phyloP scores from a whole-genome alignment of 2,113 vertebrate genomes.

The Brachyhypopomus gauderio region DNA sequence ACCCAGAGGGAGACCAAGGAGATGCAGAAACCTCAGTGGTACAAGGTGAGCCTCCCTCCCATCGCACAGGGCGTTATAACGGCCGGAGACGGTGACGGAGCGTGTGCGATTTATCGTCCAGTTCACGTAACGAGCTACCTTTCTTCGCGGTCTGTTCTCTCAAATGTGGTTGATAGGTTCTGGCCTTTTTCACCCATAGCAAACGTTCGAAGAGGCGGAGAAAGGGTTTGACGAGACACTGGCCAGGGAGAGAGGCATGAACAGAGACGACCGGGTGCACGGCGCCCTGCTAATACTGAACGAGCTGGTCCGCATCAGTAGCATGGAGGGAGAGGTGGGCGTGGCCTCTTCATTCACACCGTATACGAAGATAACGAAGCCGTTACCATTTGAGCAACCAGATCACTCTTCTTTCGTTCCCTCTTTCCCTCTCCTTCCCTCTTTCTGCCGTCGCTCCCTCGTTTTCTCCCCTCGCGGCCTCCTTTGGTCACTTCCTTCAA shows the following conservation, averaged over 20 bases:
- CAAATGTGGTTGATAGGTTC: no score
- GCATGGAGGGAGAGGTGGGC: conserved; percentile 98
- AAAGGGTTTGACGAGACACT: conserved; percentile 95
- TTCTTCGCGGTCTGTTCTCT: no score
- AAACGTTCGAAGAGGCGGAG: conserved; percentile 97
- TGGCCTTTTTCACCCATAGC: conserved; percentile 69
- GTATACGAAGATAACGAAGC: neutral
- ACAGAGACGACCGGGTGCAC: conserved; percentile 93
- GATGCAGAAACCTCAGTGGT: conserved; percentile 99
- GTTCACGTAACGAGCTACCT: no score
- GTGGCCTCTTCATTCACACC: neutral
- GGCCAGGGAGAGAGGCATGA: conserved; percentile 98
- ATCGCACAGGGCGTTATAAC: no score
- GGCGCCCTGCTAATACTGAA: conserved; percentile 96
- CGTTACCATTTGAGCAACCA: neutral
- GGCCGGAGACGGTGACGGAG: no score
- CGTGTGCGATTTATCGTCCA: no score
- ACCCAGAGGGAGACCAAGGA: conserved; percentile 97
- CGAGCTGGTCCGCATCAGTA: conserved; percentile 97
- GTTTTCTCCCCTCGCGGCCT: no score
- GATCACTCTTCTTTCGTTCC: neutral
- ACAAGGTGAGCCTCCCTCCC: conserved; percentile 80
- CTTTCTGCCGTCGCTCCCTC: no score
- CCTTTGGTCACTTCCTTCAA: neutral
- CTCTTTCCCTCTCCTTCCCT: neutral